phyloP scores from a whole-genome alignment of 2,113 vertebrate genomes.

The Neodon shergylaensis region DNA sequence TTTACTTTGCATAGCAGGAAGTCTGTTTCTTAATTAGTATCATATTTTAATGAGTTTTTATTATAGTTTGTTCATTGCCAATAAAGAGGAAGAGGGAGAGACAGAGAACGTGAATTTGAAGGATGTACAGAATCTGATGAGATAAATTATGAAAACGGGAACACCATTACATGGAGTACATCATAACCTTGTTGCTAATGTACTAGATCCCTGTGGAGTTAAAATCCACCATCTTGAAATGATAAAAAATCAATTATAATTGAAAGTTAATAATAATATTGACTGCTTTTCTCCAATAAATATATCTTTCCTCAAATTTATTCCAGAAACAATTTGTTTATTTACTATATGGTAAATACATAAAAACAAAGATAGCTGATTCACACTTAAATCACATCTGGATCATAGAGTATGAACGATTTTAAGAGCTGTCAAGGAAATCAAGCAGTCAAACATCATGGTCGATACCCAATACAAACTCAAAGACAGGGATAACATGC shows the following conservation, averaged over 20 bases:
- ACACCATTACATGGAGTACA: neutral
- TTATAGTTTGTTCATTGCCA: neutral
- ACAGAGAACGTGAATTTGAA: neutral
- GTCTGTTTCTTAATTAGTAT: neutral
- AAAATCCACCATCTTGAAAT: neutral
- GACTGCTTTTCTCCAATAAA: neutral
- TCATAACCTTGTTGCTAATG: neutral
- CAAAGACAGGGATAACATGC: neutral
- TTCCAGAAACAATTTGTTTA: neutral
- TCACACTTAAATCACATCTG: neutral
- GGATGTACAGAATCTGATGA: neutral
- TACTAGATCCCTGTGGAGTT: neutral
- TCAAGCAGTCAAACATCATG: neutral
- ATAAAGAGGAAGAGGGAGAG: neutral
- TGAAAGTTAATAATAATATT: neutral
- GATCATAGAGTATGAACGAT: neutral
- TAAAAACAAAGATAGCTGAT: neutral
- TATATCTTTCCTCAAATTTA: neutral
- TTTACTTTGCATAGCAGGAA: neutral
- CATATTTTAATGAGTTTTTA: neutral
- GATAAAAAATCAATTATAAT: neutral
- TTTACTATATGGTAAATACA: neutral
- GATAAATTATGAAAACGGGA: neutral
- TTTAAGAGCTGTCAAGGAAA: neutral
- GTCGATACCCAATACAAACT: neutral